phyloP scores from a whole-genome alignment of 2,113 vertebrate species.

The Pedionomus torquatus region DNA sequence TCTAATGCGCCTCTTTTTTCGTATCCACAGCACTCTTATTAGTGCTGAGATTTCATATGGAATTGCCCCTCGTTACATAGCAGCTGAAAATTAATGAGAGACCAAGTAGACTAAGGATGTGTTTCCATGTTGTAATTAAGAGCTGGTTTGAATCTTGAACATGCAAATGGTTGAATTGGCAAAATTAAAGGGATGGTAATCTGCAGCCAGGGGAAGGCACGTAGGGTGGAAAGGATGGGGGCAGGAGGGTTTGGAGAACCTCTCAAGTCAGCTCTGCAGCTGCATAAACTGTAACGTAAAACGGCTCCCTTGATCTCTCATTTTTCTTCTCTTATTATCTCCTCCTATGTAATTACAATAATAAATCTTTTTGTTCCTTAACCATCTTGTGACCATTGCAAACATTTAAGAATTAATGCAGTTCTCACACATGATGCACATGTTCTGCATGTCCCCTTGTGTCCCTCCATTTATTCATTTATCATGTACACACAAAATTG shows the following conservation, averaged over 20 bases:
- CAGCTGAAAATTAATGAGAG: not conserved
- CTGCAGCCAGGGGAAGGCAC: not conserved
- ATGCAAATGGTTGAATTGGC: not conserved
- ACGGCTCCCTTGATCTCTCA: slow-evolving; percentile 45
- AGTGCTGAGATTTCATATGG: not conserved
- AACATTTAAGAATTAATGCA: slow-evolving; percentile 63
- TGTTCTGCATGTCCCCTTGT: slow-evolving; percentile 56
- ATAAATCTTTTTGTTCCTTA: slow-evolving; percentile 54
- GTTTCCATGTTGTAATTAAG: not conserved
- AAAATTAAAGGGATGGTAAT: not conserved
- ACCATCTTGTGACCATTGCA: slow-evolving; percentile 51
- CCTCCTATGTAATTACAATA: slow-evolving; percentile 49
- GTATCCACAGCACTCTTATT: not conserved
- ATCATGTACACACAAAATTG: slow-evolving; percentile 56
- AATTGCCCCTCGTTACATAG: not conserved
- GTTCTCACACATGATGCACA: slow-evolving; percentile 39
- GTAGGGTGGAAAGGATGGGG: not conserved
- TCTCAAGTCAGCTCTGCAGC: slow-evolving; percentile 29
- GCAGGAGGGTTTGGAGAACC: not conserved
- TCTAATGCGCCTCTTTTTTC: not conserved
- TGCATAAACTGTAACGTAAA: slow-evolving; percentile 43
- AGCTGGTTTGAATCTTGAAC: not conserved
- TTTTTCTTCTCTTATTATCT: slow-evolving; percentile 44
- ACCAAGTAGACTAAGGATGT: not conserved
- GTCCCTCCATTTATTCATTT: slow-evolving; percentile 64